Evolutionary conservation across 1,140 invertebrate species (phyloP), one percentile per base, ranked within the genome.

Genomic region (Nilaparvata lugens): DNA sequence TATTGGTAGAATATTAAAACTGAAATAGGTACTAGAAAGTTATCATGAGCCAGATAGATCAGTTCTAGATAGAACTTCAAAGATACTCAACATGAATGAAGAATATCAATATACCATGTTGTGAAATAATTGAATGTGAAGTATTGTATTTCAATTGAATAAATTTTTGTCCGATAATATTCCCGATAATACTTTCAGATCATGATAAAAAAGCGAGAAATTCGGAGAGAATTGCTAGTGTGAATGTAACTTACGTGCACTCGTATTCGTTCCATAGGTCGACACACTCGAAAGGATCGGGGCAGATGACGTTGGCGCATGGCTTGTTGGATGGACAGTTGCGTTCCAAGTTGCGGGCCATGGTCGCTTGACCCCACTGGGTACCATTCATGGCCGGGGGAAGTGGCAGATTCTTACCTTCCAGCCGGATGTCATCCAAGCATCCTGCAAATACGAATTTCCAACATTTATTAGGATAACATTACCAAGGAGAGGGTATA

Each of bases 221-320:
- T n/a, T n/a, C n/a, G n/a, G n/a, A n/a, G n/a, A n/a, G n/a, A n/a
- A n/a, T n/a, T n/a, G n/a, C n/a, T n/a, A n/a, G 9, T 9, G 7
- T 4, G 31, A 35, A 35, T 35, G 7, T 4, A 35, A 64, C 90
- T 87, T 78, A 97, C 94, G 91, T 94, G 92, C 95, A 98, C 69
- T 97, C 94, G 68, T 93, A 93, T 75, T 92, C 87, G 74, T 91
- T 93, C 95, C 95, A 98, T 0, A 97, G 81, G 75, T 97, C 94
- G 28, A 94, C 88, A 75, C 96, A 98, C 65, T 93, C 89, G 72
- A 95, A 94, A n/a, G 92, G 91, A 67, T 89, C 86, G 0, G 87
- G 87, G 71, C 95, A 97, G 64, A 89, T 88, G 38, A 94, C 89
- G 72, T 91, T 92, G 51, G 88, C 84, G 72, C 95, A 97, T 19